phyloP scores from a whole-genome alignment of 2,888 invertebrate genomes.

The Elmis aenea region DNA sequence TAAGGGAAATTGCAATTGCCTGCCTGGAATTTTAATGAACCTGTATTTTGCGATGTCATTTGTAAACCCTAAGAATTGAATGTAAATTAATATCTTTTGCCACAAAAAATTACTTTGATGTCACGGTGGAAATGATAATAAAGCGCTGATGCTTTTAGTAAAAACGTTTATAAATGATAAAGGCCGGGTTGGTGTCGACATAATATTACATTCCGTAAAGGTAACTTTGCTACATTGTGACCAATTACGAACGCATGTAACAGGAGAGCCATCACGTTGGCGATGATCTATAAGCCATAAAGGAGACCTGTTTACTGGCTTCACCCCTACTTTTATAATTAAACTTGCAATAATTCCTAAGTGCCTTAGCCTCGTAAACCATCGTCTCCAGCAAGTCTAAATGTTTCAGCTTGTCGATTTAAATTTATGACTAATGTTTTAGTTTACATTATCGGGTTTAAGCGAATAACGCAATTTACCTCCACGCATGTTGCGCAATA shows the following conservation, averaged over 20 bases:
- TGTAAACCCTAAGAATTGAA: too few relatives aligned
- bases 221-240: slow-evolving; percentile 28
- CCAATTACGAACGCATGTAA: slow-evolving; percentile 26
- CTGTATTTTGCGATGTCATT: too few relatives aligned
- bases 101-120: too few relatives aligned
- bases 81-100: too few relatives aligned
- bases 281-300: slow-evolving; percentile 37
- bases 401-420: slow-evolving; percentile 28
- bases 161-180: too few relatives aligned
- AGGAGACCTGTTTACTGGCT: slow-evolving; percentile 34
- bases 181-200: too few relatives aligned
- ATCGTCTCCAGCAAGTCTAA: slow-evolving; percentile 26
- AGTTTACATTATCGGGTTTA: slow-evolving; percentile 17
- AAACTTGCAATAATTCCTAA: slow-evolving; percentile 35
- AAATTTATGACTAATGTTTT: slow-evolving; percentile 26
- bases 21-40: too few relatives aligned
- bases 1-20: too few relatives aligned
- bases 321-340: slow-evolving; percentile 37
- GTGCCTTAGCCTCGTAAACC: slow-evolving; percentile 31
- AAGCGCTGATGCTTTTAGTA: too few relatives aligned
- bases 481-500: slow-evolving; percentile 8
- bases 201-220: too few relatives aligned
- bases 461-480: slow-evolving; percentile 11
- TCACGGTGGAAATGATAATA: too few relatives aligned
- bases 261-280: slow-evolving; percentile 28